Conservation (phyloP, 2,797 vertebrate genomes). For the Dermochelys coriacea region DNA sequence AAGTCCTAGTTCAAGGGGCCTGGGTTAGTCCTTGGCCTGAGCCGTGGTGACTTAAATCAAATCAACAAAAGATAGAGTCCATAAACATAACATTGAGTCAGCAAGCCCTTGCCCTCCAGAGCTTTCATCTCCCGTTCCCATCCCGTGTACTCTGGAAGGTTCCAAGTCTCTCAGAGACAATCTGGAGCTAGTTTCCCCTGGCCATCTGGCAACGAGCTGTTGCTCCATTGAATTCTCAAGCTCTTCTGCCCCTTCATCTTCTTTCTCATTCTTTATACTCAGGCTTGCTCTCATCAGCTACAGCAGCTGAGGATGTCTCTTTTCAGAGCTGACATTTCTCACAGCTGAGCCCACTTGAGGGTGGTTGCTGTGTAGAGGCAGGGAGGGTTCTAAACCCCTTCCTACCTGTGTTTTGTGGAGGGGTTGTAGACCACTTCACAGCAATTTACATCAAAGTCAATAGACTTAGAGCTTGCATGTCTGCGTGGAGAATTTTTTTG, state of each 20-base stretch:
- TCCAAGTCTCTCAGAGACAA: neutral
- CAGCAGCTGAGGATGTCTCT: neutral
- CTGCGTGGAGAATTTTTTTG: neutral
- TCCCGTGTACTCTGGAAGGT: neutral
- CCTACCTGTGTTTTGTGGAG: neutral
- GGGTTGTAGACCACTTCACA: neutral
- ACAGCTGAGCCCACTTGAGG: neutral
- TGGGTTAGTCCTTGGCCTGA: neutral
- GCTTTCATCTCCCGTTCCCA: neutral
- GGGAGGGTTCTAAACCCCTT: neutral
- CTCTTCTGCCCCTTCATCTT: neutral
- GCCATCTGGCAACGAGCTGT: neutral
- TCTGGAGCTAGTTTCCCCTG: neutral
- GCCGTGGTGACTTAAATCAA: neutral
- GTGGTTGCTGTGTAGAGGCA: neutral
- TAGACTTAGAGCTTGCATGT: neutral
- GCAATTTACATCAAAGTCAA: neutral
- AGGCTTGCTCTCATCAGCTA: neutral
- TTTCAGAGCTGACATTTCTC: neutral
- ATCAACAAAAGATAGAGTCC: neutral
- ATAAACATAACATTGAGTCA: neutral
- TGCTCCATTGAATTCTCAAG: neutral
- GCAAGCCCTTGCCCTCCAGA: neutral
- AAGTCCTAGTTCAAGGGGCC: neutral
- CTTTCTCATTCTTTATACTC: neutral